Evolutionary conservation across 2,888 invertebrate species (phyloP), one percentile per base, ranked within the genome.

Genomic region (Dynastes hyllus): DNA sequence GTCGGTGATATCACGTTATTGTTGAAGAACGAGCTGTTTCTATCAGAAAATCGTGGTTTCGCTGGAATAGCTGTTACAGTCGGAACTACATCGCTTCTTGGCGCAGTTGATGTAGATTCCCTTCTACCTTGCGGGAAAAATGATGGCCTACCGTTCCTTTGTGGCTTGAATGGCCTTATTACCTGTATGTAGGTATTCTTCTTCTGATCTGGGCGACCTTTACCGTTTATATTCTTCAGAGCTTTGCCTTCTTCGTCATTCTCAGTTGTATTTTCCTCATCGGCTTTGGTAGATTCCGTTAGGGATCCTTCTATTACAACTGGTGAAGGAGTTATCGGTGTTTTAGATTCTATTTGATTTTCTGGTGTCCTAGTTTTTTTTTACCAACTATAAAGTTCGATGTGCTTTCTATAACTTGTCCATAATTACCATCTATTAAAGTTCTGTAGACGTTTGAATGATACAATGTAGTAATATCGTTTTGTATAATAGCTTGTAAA

Each of bases 61-160:
- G 96, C 95, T 2, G 95, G 94, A 2, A 96, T 96, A n/a, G 96
- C 96, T 0, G 96, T 96, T 79, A 97, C 95, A 0, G 96, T 96
- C 0, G 96, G 96, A 83, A 95, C 93, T 82, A 95, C 93, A 85
- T 96, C 95, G 69, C 94, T 93, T 84, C 96, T 91, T 4, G 96
- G 96, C 70, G 96, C 96, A 2, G 96, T 96, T 2, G 96, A 95
- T 0, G 96, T 96, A 83, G 94, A 94, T 83, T 93, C 94, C 50
- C 95, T 92, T 87, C 95, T 95, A 45, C 81, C 81, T 79, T 87
- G 86, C 0, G 96, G 96, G 81, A 94, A 94, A 85, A 96, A 96
- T 2, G 95, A 94, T 0, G 96, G 96, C 71, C 96, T 91, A 82
- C 94, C 94, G 37, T 76, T 58, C 80, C 96, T 91, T 61, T 73